phyloP scores from a whole-genome alignment of 2,888 invertebrate genomes.

The Limnephilus auricula region DNA sequence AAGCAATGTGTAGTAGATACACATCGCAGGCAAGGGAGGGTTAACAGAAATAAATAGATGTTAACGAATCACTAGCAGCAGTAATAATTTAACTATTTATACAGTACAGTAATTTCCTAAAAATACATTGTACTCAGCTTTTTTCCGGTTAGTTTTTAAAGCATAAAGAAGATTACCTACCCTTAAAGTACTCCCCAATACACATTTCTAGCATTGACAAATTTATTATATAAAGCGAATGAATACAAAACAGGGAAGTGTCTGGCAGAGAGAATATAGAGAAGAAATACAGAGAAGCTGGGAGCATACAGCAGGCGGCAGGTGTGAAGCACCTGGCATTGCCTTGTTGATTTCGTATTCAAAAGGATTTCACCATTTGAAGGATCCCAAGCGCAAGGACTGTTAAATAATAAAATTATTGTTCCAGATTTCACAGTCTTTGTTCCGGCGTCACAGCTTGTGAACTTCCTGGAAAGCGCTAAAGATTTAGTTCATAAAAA shows the following conservation, averaged over 20 bases:
- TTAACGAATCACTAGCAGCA: too few relatives aligned
- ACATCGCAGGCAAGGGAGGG: too few relatives aligned
- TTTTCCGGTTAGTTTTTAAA: not conserved
- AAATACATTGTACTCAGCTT: not conserved
- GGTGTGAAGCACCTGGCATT: slow-evolving; percentile 44
- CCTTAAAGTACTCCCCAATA: not conserved
- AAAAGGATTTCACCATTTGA: slow-evolving; percentile 7
- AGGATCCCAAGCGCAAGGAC: not conserved
- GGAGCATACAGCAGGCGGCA: slow-evolving; percentile 23
- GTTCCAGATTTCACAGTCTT: not conserved
- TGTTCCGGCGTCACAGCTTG: not conserved
- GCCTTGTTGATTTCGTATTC: slow-evolving; percentile 20
- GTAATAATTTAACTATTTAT: too few relatives aligned
- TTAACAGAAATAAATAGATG: too few relatives aligned
- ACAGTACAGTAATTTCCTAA: too few relatives aligned
- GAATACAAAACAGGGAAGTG: not conserved
- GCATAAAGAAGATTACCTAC: not conserved
- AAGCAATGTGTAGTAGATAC: too few relatives aligned
- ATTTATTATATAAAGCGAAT: not conserved
- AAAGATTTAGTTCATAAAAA: not conserved
- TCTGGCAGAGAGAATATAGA: not conserved
- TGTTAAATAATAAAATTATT: not conserved
- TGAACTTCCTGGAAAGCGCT: not conserved
- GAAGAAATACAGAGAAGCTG: not conserved
- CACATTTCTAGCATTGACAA: not conserved